Base-by-base conservation (phyloP, 1,140 invertebrate genomes). In the Drosophila parvula region DNA sequence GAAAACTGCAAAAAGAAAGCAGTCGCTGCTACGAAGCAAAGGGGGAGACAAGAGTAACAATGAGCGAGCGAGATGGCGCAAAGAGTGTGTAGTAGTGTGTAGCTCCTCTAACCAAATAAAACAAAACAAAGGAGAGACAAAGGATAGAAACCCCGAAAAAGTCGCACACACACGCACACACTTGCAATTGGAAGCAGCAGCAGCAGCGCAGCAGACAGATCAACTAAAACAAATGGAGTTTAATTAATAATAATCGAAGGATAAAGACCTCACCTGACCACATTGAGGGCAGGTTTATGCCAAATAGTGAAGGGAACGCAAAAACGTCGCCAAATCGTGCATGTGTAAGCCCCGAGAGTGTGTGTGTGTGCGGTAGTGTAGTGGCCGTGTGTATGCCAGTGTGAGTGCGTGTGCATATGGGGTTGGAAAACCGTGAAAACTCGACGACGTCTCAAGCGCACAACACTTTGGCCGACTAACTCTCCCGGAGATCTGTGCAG, bases 71-170 rank as follows among this genome's bases (percentile, higher is more conserved):
- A 70, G 75, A 88, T 41, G 51, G 59, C 74, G 65, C 18, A 16
- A 22, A 47, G 56, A 61, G 75, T 61, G 59, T 55, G 41, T 67
- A 55, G 63, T 85, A 81, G 69, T 81, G 74, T 81, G 58, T 28
- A 51, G 40, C 81, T 81, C 78, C 75, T 88, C 84, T 88, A 88
- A 85, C 81, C 71, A 88, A 83, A 86, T 79, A 83, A 86, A 86
- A 84, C 81, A 86, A 86, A 86, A 86, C 82, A 86, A 86, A 88
- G 83, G 83, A 84, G 84, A 88, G 70, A 89, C 84, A 88, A 88
- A 88, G 83, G 83, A 88, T 86, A 88, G 84, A 88, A 89, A 89
- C 84, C 83, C 79, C 84, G 80, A 86, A 86, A 71, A 86, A 86
- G 64, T 65, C 79, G 71, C 67, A 76, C 68, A 68, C 48, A 59